phyloP scores from a whole-genome alignment of 1,140 invertebrate genomes.

The Trichogramma pretiosum region DNA sequence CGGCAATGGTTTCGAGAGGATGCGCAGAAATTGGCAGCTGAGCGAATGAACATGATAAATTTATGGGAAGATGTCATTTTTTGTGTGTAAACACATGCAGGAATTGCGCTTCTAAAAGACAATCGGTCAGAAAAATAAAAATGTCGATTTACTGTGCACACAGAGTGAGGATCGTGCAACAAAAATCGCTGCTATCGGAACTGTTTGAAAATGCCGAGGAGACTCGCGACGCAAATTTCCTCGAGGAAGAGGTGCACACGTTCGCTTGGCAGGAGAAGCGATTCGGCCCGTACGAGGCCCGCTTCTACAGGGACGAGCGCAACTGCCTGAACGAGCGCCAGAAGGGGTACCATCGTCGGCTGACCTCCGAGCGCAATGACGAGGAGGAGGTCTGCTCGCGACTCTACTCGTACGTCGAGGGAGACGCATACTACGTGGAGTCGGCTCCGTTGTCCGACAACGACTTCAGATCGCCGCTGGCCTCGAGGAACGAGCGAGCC shows the following conservation, averaged over 20 bases:
- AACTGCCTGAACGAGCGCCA: constrained; percentile 38
- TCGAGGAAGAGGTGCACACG: constrained; percentile 33
- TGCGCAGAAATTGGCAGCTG: no score
- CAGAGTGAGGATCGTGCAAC: constrained; percentile 40
- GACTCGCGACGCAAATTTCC: constrained; percentile 34
- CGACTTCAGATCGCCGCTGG: constrained; percentile 14
- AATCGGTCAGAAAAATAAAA: no score
- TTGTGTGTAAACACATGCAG: no score
- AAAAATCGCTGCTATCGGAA: constrained; percentile 37
- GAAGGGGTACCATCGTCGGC: constrained; percentile 31
- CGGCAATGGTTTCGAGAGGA: no score
- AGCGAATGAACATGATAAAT: no score
- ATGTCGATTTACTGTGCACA: not conserved
- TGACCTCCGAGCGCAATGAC: constrained; percentile 22
- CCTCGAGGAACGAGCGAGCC: constrained; percentile 11
- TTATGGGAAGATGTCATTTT: no score
- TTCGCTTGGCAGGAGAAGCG: constrained; percentile 44
- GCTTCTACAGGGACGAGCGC: constrained; percentile 34
- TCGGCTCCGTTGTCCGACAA: constrained; percentile 23
- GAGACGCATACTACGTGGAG: constrained; percentile 33
- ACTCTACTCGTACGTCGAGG: constrained; percentile 35
- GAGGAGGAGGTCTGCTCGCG: constrained; percentile 22
- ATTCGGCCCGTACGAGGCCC: constrained; percentile 35
- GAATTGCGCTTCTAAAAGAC: no score
- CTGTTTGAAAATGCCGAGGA: constrained; percentile 37